phyloP scores from a whole-genome alignment of 2,797 vertebrate genomes.

The Lepilemur septentrionalis region DNA sequence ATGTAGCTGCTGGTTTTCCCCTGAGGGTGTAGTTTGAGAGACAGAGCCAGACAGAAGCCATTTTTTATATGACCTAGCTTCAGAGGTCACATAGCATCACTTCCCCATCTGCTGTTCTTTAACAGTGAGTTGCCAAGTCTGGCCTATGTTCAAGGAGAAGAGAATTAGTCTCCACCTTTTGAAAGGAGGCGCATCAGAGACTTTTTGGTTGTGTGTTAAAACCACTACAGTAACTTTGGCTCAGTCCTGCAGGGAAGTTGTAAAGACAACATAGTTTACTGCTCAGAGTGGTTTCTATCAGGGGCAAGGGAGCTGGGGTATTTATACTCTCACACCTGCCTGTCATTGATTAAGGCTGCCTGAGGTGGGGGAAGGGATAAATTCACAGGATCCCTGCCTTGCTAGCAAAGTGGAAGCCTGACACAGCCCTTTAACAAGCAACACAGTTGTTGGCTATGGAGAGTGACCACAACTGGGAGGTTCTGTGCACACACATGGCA shows the following conservation, averaged over 20 bases:
- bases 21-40: neutral
- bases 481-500: neutral
- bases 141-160: neutral
- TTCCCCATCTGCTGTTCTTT: neutral
- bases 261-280: neutral
- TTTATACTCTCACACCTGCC: neutral
- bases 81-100: neutral
- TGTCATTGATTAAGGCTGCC: neutral
- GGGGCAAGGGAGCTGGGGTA: neutral
- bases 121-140: neutral
- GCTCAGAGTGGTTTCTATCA: neutral
- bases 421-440: neutral
- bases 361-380: neutral
- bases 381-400: neutral
- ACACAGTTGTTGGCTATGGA: neutral
- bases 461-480: neutral
- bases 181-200: neutral
- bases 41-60: neutral
- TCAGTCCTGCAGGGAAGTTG: neutral
- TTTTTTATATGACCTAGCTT: neutral
- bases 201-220: neutral
- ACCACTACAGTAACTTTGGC: neutral
- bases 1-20: neutral
- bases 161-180: neutral
- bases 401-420: neutral